phyloP scores from a whole-genome alignment of 2,888 invertebrate species.

The Hydrotaea diabolus region DNA sequence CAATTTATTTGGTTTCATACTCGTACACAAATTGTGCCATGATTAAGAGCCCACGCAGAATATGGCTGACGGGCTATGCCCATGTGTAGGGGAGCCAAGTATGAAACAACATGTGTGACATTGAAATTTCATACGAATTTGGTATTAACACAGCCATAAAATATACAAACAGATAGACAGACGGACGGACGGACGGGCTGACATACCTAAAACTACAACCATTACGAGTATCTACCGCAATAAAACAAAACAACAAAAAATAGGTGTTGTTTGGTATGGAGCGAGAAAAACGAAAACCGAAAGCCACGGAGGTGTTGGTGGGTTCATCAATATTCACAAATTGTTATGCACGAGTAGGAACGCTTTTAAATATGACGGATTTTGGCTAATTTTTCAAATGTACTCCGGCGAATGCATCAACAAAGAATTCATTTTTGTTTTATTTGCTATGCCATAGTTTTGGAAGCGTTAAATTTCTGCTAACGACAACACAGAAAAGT shows the following conservation, averaged over 20 bases:
- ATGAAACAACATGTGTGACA: conserved; percentile 47
- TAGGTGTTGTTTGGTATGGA: conserved; percentile 31
- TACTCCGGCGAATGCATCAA: conserved; percentile 6
- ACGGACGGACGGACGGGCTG: too few relatives aligned
- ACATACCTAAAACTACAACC: too few relatives aligned
- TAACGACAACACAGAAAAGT: too few relatives aligned
- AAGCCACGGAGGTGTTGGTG: neutral
- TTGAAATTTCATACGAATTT: conserved; percentile 50
- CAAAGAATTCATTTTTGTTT: neutral
- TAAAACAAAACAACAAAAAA: too few relatives aligned
- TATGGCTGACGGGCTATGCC: neutral
- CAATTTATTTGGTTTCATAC: too few relatives aligned
- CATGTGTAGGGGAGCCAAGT: neutral
- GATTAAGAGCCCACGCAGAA: too few relatives aligned
- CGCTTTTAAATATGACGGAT: too few relatives aligned
- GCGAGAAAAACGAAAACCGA: neutral
- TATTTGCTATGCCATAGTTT: too few relatives aligned
- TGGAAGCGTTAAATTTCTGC: too few relatives aligned
- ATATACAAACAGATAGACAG: too few relatives aligned
- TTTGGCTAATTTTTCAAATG: neutral
- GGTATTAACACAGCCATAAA: conserved; percentile 11
- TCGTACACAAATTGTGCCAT: too few relatives aligned
- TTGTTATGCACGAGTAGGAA: neutral
- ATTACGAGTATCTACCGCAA: too few relatives aligned
- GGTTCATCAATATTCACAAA: conserved; percentile 16